phyloP scores from a whole-genome alignment of 2,113 vertebrate species.

The Puffinus mauretanicus region DNA sequence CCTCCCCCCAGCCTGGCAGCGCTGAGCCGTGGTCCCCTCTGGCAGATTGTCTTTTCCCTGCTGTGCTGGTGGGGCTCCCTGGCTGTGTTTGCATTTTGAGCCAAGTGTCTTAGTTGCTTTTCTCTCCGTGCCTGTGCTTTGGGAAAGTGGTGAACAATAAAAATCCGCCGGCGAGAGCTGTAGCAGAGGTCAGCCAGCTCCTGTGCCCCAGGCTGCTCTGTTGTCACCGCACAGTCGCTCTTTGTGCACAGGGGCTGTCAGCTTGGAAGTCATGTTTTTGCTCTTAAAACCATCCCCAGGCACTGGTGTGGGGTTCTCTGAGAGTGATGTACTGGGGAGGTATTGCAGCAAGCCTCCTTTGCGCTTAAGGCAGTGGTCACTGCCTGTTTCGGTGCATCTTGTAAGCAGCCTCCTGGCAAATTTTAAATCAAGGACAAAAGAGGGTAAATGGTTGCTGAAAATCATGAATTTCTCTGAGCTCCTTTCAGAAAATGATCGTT shows the following conservation, averaged over 20 bases:
- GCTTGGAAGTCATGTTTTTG: conserved; percentile 38
- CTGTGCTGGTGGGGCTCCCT: conserved; percentile 2
- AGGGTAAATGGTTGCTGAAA: background rate
- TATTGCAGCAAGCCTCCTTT: background rate
- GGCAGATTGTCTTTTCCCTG: conserved; percentile 5
- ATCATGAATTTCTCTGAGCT: background rate
- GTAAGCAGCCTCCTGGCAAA: background rate
- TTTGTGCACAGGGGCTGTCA: conserved; percentile 29
- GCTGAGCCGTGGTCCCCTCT: fast-evolving
- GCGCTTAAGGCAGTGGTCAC: background rate
- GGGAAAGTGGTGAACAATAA: conserved; percentile 38
- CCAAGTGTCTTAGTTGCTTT: background rate
- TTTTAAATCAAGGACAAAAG: conserved; percentile 13
- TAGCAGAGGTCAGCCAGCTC: conserved; percentile 59
- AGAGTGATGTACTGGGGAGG: background rate
- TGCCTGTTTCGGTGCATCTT: background rate
- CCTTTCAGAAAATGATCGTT: background rate
- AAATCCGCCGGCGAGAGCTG: background rate
- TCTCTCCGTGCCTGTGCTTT: background rate
- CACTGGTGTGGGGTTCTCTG: background rate
- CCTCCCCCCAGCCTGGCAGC: background rate
- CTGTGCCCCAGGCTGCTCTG: conserved; percentile 57
- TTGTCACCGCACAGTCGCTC: background rate
- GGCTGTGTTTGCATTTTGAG: background rate
- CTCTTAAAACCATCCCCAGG: conserved; percentile 40